Conservation (phyloP, 2,797 vertebrate species). For the Sebastes vulpes region DNA sequence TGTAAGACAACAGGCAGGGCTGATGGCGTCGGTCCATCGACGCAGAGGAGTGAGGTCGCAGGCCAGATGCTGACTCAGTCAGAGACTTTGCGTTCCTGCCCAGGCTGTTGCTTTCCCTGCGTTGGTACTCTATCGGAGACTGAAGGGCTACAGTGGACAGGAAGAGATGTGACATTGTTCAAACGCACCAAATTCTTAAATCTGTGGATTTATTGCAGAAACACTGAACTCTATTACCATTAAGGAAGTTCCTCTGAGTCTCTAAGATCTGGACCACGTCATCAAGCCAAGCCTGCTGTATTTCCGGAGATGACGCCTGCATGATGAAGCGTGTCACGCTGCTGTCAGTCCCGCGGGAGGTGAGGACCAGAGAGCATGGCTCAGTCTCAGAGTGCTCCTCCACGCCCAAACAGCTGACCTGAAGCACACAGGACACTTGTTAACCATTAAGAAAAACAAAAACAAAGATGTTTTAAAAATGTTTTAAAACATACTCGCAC, state of each 20-base stretch:
- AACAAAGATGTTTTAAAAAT: neutral
- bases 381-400: constrained; percentile 86
- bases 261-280: constrained; percentile 93
- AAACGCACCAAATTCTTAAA: neutral
- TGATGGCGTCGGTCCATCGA: constrained; percentile 82
- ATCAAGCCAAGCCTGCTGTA: constrained; percentile 87
- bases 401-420: constrained; percentile 92
- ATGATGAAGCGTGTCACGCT: constrained; percentile 87
- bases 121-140: constrained; percentile 94
- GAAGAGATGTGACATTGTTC: constrained; percentile 18
- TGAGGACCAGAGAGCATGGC: constrained; percentile 87
- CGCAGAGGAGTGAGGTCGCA: constrained; percentile 81
- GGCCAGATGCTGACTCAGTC: constrained; percentile 59
- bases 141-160: constrained; percentile 85
- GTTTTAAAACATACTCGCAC: constrained; percentile 57
- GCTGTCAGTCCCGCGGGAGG: constrained; percentile 88
- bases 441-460: neutral
- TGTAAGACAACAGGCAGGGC: constrained; percentile 78
- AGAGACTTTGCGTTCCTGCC: constrained; percentile 81
- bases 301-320: constrained; percentile 83
- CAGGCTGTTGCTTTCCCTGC: constrained; percentile 89
- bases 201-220: neutral
- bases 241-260: constrained; percentile 92
- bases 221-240: constrained; percentile 78
- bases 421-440: neutral